Base-by-base conservation (phyloP, 2,888 invertebrate species). In the Harmothoe impar region DNA sequence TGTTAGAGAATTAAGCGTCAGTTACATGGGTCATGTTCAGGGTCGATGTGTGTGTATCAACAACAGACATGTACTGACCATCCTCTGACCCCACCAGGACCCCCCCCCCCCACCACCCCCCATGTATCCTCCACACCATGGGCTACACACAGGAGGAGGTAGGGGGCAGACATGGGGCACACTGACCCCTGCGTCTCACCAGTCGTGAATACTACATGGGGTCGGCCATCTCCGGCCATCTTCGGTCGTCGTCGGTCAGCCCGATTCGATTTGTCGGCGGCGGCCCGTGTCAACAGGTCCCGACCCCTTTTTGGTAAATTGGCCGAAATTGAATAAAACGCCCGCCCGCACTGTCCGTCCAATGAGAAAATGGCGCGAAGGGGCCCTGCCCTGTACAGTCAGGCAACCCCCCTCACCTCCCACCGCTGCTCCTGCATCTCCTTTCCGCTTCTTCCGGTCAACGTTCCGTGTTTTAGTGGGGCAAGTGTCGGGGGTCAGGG, bases 231-330 rank as follows among this genome's bases (percentile, higher is more conserved):
- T 35, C 43, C 72, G 72, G 29, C 72, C 72, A 25, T 56, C 86
- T 86, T 25, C 31, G 52, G 54, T 29, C 54, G 31, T 54, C 86
- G 86, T 33, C 29, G 54, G 86, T 31, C 52, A 52, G 33, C 54
- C 29, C 86, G 86, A 86, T 86, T 86, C 86, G 86, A 86, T 86
- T 86, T 86, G 86, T 20, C 86, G 54, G 56, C 12, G 15, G 20
- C 31, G 5, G 56, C 5, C 33, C 56, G 86, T 86, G 86, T 86
- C 86, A 86, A 86, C 86, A 86, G 86, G 86, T 86, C 86, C 54
- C 54, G 86, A 86, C 86, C 86, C 86, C 86, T 86, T 86, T 86
- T 86, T 86, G 86, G 86, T 86, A 86, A 86, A 86, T 85, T 85
- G 85, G 85, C 85, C 85, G 51, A 85, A 85, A 85, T 86, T 86